phyloP scores from a whole-genome alignment of 1,140 invertebrate species.

The Drosophila kepulauana region DNA sequence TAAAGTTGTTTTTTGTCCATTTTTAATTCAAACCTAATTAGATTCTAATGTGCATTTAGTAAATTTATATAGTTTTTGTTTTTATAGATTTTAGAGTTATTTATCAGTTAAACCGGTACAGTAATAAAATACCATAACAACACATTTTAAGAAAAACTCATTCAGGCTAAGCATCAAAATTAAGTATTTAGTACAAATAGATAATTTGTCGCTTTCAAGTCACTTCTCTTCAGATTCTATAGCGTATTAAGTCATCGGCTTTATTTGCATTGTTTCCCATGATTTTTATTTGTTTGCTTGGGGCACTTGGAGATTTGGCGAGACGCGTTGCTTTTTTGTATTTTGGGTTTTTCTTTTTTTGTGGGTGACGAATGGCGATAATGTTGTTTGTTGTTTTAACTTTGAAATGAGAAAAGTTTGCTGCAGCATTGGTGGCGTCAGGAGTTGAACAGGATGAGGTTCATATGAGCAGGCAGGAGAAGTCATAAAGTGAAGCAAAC shows the following conservation, averaged over 20 bases:
- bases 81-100: too few species aligned
- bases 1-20: too few species aligned
- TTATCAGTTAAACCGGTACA: too few species aligned
- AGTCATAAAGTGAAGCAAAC: conserved; percentile 41
- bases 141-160: too few species aligned
- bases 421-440: conserved; percentile 17
- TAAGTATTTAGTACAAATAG: background rate
- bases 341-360: conserved; percentile 28
- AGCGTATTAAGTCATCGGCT: conserved; percentile 14
- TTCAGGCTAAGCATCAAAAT: too few species aligned
- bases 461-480: background rate
- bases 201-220: background rate
- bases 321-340: conserved; percentile 8
- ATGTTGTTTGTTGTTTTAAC: conserved; percentile 80
- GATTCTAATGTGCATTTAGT: too few species aligned
- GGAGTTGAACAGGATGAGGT: background rate
- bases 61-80: too few species aligned
- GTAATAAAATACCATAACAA: too few species aligned
- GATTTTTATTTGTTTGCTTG: conserved; percentile 35
- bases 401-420: conserved; percentile 83
- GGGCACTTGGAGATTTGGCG: conserved; percentile 42
- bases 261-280: background rate
- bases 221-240: background rate
- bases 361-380: conserved; percentile 77
- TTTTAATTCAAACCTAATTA: too few species aligned